A percentile compares a stretch with the other conserved stretches of the same genome.
Evolutionary conservation across 2,888 invertebrate genomes (phyloP).

Genomic region (Venusia cambrica): DNA sequence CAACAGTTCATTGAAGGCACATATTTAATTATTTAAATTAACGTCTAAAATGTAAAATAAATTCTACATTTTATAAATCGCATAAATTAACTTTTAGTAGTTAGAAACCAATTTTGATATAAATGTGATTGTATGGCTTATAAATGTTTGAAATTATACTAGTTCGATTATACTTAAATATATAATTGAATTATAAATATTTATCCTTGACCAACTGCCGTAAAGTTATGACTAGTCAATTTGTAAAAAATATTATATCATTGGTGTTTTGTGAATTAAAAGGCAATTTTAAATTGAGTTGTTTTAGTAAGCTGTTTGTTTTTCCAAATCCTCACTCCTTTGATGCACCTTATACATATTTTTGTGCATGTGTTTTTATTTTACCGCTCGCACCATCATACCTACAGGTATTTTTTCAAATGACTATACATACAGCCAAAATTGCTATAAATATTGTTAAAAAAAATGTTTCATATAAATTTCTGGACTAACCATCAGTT

Average conservation of each 20-base stretch:
- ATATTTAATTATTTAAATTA: too few species aligned
- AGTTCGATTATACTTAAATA: constrained; percentile 21
- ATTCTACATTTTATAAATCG: constrained; percentile 11
- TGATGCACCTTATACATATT: background rate
- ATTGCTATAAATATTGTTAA: too few species aligned
- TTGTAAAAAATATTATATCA: constrained; percentile 52
- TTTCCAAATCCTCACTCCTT: constrained; percentile 4
- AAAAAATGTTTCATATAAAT: too few species aligned
- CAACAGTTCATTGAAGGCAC: too few species aligned
- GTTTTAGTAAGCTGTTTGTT: constrained; percentile 14
- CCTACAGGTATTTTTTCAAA: too few species aligned
- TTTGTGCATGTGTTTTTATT: constrained; percentile 1
- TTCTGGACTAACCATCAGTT: too few species aligned
- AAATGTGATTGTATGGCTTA: constrained; percentile 46
- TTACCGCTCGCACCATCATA: too few species aligned
- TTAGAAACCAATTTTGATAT: constrained; percentile 28
- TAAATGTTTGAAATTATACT: constrained; percentile 30
- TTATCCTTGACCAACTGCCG: constrained; percentile 55
- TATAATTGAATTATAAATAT: constrained; percentile 24
- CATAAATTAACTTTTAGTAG: too few species aligned
- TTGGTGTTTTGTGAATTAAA: constrained; percentile 54
- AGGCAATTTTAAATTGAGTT: constrained; percentile 33
- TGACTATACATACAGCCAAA: too few species aligned
- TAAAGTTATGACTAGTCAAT: constrained; percentile 58
- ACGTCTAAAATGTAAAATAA: too few species aligned